These are phyloP conservation scores for Sorex fumeus DNA, from an alignment of 2,113 vertebrate species.

Conservation along the genomic window DNA sequence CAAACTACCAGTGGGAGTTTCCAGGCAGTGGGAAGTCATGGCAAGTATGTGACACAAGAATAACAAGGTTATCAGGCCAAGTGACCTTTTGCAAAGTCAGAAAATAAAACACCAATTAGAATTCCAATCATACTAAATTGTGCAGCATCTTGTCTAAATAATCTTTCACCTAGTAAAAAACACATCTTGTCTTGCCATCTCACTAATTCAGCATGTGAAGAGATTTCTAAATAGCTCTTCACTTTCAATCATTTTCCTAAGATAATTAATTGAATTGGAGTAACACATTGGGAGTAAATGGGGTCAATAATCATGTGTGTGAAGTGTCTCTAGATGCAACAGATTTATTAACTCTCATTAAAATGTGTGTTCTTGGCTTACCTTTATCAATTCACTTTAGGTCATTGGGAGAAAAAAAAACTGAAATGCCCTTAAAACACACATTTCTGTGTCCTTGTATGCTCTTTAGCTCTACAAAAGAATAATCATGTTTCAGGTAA, in stretches of 20 bases:
- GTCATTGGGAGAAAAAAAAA: constrained; percentile 42
- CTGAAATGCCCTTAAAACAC: constrained; percentile 16
- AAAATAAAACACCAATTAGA: constrained; percentile 52
- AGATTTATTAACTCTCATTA: constrained; percentile 10
- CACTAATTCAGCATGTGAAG: constrained; percentile 50
- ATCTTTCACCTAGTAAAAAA: constrained; percentile 63
- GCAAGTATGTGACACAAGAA: neutral
- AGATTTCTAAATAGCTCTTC: constrained; percentile 69
- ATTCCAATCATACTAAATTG: constrained; percentile 32
- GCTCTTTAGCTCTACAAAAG: constrained; percentile 9
- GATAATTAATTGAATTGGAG: constrained; percentile 68
- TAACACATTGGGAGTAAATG: constrained; percentile 53
- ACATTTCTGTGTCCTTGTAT: neutral
- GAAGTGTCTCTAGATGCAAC: constrained; percentile 36
- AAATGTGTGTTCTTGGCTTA: neutral
- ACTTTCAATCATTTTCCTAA: constrained; percentile 72
- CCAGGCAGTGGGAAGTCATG: neutral
- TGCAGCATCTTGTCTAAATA: neutral
- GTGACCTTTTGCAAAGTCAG: neutral
- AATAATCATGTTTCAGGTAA: constrained; percentile 24
- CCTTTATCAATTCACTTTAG: neutral
- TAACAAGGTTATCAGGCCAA: neutral
- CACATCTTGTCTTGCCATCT: neutral
- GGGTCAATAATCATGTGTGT: constrained; percentile 35
- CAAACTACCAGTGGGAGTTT: neutral